Evolutionary conservation across 2,888 invertebrate genomes (phyloP), one percentile per base, ranked within the genome.

Genomic region (Meghimatium bilineatum): DNA sequence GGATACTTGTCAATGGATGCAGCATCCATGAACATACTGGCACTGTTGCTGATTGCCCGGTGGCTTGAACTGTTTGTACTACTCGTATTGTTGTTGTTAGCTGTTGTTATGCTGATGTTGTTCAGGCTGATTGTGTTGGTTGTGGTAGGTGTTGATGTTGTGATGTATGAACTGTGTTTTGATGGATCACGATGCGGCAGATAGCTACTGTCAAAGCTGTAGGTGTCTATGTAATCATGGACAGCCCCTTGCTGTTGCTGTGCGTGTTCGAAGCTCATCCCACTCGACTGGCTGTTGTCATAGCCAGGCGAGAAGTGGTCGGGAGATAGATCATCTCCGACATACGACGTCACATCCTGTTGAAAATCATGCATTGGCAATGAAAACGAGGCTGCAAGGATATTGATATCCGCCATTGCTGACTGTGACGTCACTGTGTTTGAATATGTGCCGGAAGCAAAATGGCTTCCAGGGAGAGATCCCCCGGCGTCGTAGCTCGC

Each of bases 321-420:
- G 38, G 88, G 86, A 26, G 88, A 85, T 66, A 88, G 83, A 79
- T 90, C 89, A 77, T 90, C 89, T 75, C 87, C 87, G 56, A 81
- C 87, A 67, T 88, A 86, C 79, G 88, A 36, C 17, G 86, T 86
- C 74, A 89, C 85, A 72, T 89, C 89, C 38, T 88, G 87, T 72
- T 89, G 89, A 80, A 88, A 88, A 80, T 88, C 88, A 82, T 87
- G 90, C 52, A 95, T 95, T 69, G 94, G 95, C 77, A 92, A 90
- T 72, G 91, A 98, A 88, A 95, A 95, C 88, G 96, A 96, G 63
- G 96, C 96, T 0, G 95, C 98, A 91, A 95, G 98, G 80, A 99
- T 98, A 34, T 89, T 89, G 74, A 90, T 88, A 86, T 90, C 90
- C 60, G 89, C 87, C 85, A 88, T 88, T 63, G 87, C 85, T 60